phyloP scores from a whole-genome alignment of 2,888 invertebrate genomes.

The Priocnemis perturbator region DNA sequence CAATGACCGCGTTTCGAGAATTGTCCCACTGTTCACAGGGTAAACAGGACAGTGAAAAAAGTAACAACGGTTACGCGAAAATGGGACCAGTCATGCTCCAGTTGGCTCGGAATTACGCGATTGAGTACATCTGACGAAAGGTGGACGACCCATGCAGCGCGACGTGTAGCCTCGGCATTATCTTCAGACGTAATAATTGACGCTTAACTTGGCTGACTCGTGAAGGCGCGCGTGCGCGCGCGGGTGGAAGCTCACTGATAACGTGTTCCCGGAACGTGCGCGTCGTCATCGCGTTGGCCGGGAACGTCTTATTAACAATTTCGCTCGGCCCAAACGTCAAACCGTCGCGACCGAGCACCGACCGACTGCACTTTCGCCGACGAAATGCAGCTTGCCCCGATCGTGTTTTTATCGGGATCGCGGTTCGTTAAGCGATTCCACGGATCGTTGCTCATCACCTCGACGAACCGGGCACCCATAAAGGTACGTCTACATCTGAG shows the following conservation, averaged over 20 bases:
- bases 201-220: neutral
- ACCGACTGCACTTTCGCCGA: conserved; percentile 24
- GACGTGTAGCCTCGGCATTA: conserved; percentile 23
- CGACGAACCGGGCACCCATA: conserved; percentile 2
- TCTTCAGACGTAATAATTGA: conserved; percentile 34
- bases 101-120: conserved; percentile 9
- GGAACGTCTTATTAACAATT: conserved; percentile 37
- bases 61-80: too few species aligned
- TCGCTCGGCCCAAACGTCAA: conserved; percentile 25
- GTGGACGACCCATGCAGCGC: conserved; percentile 23
- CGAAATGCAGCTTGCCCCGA: conserved; percentile 12
- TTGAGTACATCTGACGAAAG: conserved; percentile 16
- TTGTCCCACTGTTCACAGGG: too few species aligned
- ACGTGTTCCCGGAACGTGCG: conserved; percentile 17
- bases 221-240: conserved; percentile 3
- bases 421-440: conserved; percentile 13
- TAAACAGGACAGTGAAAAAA: too few species aligned
- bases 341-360: conserved; percentile 26
- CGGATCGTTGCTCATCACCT: conserved; percentile 15
- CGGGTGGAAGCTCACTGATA: conserved; percentile 8
- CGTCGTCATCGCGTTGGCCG: conserved; percentile 34
- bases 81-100: neutral
- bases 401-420: conserved; percentile 19
- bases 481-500: too few species aligned
- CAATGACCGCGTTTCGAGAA: too few species aligned